A percentile compares a stretch with the other conserved stretches of the same genome.
Conservation (phyloP, 2,888 invertebrate genomes). For the Allolobophora icterica region DNA sequence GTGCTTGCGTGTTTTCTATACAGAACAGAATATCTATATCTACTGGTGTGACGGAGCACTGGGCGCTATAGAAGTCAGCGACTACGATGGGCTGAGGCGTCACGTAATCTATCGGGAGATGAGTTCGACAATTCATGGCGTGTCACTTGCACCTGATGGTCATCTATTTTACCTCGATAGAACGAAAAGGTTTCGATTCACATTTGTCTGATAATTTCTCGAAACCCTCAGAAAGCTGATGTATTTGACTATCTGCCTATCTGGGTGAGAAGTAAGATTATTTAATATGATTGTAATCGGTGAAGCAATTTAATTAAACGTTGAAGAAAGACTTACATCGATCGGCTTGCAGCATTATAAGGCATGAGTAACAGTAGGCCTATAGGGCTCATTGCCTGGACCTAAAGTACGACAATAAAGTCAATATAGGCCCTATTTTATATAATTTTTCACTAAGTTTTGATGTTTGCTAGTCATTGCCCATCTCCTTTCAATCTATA, state of each 20-base stretch:
- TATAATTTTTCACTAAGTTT: no score
- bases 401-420: not conserved
- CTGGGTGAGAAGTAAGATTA: not conserved
- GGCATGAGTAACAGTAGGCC: not conserved
- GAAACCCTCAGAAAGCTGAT: no score
- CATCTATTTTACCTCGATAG: not conserved
- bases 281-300: not conserved
- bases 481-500: not conserved
- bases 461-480: no score
- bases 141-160: not conserved
- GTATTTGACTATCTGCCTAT: not conserved
- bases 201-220: no score
- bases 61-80: constrained; percentile 24
- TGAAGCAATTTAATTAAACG: not conserved
- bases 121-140: constrained; percentile 1
- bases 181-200: not conserved
- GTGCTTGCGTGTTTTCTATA: not conserved
- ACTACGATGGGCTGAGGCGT: constrained; percentile 12
- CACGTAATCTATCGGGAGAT: not conserved
- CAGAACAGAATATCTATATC: not conserved
- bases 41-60: constrained; percentile 12
- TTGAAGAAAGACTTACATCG: not conserved
- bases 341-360: not conserved
- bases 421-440: not conserved
- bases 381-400: no score